Base-by-base conservation (phyloP, 2,113 vertebrate species). In the Dipodomys merriami region DNA sequence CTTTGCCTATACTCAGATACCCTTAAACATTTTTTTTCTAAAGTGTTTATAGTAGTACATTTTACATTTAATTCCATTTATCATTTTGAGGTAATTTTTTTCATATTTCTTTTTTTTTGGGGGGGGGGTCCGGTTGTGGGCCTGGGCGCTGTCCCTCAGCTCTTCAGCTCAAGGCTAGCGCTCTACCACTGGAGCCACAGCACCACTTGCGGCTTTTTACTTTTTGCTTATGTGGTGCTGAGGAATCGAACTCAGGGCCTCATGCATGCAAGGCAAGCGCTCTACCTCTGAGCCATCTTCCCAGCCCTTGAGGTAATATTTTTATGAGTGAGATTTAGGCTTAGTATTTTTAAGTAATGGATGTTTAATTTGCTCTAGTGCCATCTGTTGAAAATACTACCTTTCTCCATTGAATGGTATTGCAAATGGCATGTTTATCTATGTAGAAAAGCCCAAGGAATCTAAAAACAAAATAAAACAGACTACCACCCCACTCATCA, bases 11-110 rank as follows among this genome's bases (percentile, higher is more conserved):
- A 2, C 15, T 23, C 78, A 67, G 27, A 35, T 78, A 64, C 23
- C 5, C 85, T 60, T 92, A 94, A 90, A 92, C 27, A 82, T 90
- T 88, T 72, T 81, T 67, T 35, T 68, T 2, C 39, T 93, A 83
- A 81, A 77, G 30, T 6, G 84, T 80, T 39, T 91, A 44, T 33
- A 88, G 29, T n/a, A 79, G 85, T 69, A 29, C 0, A 71, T 4
- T 92, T 91, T 93, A 39, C 18, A 30, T 67, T 81, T 90, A 91
- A 76, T 15, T 83, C 20, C 79, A 30, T 82, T 79, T 72, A 72
- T 62, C 30, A 67, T 53, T 95, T 81, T 29, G 72, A 76, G 53
- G 53, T 77, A 81, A 71, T 88, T 89, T 83, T 83, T 86, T 91
- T 3, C 90, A 15, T 92, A 27, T 39, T 39, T 39, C 39, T 39